Base-by-base conservation (phyloP, 1,140 invertebrate genomes). In the Leucophenga varia region DNA sequence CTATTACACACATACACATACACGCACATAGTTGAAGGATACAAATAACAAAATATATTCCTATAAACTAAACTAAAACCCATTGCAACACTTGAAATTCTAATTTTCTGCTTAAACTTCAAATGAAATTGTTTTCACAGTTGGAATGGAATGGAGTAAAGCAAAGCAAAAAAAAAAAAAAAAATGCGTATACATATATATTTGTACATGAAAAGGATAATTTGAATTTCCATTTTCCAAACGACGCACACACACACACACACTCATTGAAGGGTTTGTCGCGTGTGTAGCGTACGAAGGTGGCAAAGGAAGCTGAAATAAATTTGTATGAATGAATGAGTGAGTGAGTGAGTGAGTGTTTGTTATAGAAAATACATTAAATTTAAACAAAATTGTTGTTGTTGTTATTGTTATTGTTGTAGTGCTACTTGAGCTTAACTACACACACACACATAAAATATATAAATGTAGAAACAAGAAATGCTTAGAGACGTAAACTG, bases 331-430 rank as follows among this genome's bases (percentile, higher is more conserved):
- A 13, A n/a, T 13, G 16, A 35, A 35, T 35, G 22, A 6, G 22
- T 25, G 22, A n/a, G n/a, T n/a, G n/a, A n/a, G n/a, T 25, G 5
- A 6, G 48, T 48, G 54, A 59, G 59, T 68, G 59, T 68, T 59
- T 68, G 60, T 63, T 50, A 68, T 69, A 61, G 64, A 64, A 69
- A 61, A 68, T 68, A 68, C 64, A 68, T 68, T 69, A 68, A 68
- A 70, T 68, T 68, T 69, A 59, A 64, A 57, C 60, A 59, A 61
- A 68, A 69, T 69, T 65, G 51, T 64, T 49, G 57, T 59, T 57
- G 30, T 43, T 22, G 35, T 4, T 14, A 13, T 36, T 13, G 35
- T 32, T 39, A 18, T 46, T 34, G 38, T 45, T 57, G 57, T 57
- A 54, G 43, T 57, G 56, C 59, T 52, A 63, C 63, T 67, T 67